A percentile compares a stretch with the other conserved stretches of the same genome.
Evolutionary conservation across 2,113 vertebrate genomes (phyloP).

Genomic region (Prunella fulvescens): DNA sequence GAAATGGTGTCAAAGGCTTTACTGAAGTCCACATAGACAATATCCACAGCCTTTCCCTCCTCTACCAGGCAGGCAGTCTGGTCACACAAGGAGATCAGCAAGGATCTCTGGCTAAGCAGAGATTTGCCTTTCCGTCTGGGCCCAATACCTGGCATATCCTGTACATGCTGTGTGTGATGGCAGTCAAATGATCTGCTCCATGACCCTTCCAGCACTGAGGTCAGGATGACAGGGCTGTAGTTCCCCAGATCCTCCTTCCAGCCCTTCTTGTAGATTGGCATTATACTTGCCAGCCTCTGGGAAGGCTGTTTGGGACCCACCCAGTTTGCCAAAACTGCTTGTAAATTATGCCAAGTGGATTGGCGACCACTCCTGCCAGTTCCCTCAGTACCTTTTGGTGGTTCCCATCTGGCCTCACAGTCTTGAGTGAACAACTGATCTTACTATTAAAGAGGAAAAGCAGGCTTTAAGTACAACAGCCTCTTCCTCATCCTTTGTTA

Average conservation of each 20-base stretch:
- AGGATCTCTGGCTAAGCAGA: neutral
- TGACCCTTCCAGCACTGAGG: neutral
- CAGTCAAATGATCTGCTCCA: neutral
- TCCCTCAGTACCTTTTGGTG: neutral
- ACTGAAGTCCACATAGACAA: neutral
- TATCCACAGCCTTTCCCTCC: neutral
- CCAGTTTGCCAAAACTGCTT: neutral
- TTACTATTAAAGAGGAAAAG: neutral
- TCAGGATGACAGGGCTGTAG: neutral
- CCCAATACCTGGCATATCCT: fast-evolving
- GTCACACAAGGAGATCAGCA: neutral
- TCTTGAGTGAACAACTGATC: neutral
- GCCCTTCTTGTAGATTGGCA: neutral
- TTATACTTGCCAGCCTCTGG: neutral
- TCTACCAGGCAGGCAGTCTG: neutral
- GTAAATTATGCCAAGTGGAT: neutral
- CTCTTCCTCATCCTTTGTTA: neutral
- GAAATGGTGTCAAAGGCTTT: neutral
- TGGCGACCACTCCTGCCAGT: neutral
- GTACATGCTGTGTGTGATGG: neutral
- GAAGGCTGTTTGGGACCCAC: neutral
- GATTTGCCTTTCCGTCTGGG: neutral
- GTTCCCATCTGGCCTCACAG: neutral
- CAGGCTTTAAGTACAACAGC: neutral
- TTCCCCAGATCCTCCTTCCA: neutral